These are phyloP conservation scores for Corythornis madagascariensis DNA, from an alignment of 2,113 vertebrate genomes.

Conservation along the genomic window DNA sequence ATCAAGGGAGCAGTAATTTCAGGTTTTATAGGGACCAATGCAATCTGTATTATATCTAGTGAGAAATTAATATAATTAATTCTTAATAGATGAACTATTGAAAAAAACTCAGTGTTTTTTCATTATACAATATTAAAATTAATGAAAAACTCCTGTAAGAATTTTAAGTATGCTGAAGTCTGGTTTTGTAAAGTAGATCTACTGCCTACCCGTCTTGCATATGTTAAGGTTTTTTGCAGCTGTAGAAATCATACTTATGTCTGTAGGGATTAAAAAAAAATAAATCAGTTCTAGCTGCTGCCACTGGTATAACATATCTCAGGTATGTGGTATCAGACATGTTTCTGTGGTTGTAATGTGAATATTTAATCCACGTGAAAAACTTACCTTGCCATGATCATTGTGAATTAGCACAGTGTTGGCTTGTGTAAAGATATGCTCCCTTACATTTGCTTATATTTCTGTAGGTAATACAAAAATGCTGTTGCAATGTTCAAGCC, in stretches of 20 bases:
- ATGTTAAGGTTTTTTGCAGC: background rate
- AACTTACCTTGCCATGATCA: background rate
- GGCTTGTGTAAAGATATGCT: background rate
- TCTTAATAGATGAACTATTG: too few relatives aligned
- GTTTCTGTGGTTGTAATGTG: constrained; percentile 36
- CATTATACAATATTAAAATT: background rate
- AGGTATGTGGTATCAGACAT: constrained; percentile 22
- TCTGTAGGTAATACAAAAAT: background rate
- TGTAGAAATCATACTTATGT: background rate
- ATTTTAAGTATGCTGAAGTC: background rate
- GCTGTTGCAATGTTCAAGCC: background rate
- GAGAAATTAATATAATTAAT: background rate
- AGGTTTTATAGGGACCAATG: constrained; percentile 18
- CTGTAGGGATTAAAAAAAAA: background rate
- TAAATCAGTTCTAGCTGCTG: background rate
- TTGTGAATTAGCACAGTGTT: background rate
- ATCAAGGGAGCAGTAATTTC: constrained; percentile 1
- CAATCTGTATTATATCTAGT: background rate
- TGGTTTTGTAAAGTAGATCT: background rate
- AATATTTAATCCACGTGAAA: constrained; percentile 24
- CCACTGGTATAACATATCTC: constrained; percentile 34
- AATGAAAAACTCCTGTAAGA: background rate
- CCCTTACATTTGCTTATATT: background rate
- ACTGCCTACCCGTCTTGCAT: background rate
- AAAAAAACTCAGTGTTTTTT: background rate